Conservation (phyloP, 2,113 vertebrate species). For the Sinocyclocheilus anshuiensis region DNA sequence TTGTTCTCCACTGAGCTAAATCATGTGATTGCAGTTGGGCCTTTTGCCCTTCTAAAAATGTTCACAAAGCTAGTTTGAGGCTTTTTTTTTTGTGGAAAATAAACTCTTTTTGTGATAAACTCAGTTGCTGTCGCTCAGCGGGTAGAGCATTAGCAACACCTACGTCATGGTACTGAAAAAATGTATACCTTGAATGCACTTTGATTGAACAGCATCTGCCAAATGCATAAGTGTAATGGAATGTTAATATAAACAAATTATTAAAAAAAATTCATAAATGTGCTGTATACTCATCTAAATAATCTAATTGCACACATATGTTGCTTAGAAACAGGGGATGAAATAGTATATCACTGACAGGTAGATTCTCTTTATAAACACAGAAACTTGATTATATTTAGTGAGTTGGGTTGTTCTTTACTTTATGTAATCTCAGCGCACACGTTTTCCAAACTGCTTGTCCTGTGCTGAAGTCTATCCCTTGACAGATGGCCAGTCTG, state of each 20-base stretch:
- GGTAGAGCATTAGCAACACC: not conserved
- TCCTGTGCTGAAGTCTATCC: not conserved
- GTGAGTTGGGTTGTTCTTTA: not conserved
- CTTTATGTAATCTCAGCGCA: not conserved
- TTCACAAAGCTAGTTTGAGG: not conserved
- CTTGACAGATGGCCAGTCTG: not conserved
- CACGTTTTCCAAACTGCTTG: not conserved
- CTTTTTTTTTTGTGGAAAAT: not conserved
- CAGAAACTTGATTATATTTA: not conserved
- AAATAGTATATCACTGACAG: not conserved
- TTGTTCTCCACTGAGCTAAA: not conserved
- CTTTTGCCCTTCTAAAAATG: not conserved
- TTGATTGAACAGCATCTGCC: not conserved
- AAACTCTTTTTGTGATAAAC: not conserved
- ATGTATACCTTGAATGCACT: not conserved
- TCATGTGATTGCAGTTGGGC: not conserved
- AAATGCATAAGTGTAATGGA: not conserved
- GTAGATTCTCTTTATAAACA: not conserved
- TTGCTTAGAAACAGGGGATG: conserved; percentile 7
- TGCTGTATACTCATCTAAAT: conserved; percentile 7
- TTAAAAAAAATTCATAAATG: not conserved
- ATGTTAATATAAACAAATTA: not conserved
- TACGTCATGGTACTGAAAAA: not conserved
- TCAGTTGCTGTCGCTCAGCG: not conserved
- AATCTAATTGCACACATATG: not conserved